phyloP scores from a whole-genome alignment of 2,113 vertebrate genomes.

The Thamnaconus septentrionalis region DNA sequence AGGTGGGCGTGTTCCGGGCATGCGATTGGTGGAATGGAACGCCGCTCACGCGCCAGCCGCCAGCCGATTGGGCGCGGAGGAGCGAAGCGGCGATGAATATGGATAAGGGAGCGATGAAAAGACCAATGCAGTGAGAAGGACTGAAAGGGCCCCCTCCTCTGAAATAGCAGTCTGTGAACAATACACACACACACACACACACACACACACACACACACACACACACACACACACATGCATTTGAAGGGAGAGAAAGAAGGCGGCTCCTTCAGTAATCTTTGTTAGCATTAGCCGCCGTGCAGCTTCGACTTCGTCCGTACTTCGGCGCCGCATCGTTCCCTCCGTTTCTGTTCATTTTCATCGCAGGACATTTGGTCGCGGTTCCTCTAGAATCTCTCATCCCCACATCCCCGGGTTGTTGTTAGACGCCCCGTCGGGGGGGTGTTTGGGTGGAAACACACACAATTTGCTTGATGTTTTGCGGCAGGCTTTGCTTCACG shows the following conservation, averaged over 20 bases:
- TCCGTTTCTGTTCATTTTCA: too few relatives aligned
- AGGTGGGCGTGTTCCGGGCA: slow-evolving; percentile 52
- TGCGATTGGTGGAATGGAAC: slow-evolving; percentile 64
- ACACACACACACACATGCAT: slow-evolving; percentile 2
- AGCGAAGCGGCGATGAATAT: slow-evolving; percentile 68
- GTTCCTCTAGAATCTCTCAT: too few relatives aligned
- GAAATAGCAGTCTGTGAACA: slow-evolving; percentile 60
- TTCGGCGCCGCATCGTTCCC: too few relatives aligned
- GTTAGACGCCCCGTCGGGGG: too few relatives aligned
- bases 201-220: slow-evolving; percentile 24
- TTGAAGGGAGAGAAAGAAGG: slow-evolving; percentile 22
- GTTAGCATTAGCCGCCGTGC: slow-evolving; percentile 27
- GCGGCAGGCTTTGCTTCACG: too few relatives aligned
- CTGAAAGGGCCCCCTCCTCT: slow-evolving; percentile 43
- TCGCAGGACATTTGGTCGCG: too few relatives aligned
- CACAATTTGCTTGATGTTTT: too few relatives aligned
- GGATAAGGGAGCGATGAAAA: slow-evolving; percentile 74
- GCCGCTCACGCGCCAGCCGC: slow-evolving; percentile 42
- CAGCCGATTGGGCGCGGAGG: slow-evolving; percentile 64
- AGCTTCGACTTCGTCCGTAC: slow-evolving; percentile 7
- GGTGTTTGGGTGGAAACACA: too few relatives aligned
- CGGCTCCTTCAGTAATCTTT: slow-evolving; percentile 43
- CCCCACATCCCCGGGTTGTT: too few relatives aligned
- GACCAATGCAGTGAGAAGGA: slow-evolving; percentile 52
- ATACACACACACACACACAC: slow-evolving; percentile 45